A percentile compares a stretch with the other conserved stretches of the same genome.
Evolutionary conservation across 2,113 vertebrate genomes (phyloP).

Genomic region (Tichodroma muraria): DNA sequence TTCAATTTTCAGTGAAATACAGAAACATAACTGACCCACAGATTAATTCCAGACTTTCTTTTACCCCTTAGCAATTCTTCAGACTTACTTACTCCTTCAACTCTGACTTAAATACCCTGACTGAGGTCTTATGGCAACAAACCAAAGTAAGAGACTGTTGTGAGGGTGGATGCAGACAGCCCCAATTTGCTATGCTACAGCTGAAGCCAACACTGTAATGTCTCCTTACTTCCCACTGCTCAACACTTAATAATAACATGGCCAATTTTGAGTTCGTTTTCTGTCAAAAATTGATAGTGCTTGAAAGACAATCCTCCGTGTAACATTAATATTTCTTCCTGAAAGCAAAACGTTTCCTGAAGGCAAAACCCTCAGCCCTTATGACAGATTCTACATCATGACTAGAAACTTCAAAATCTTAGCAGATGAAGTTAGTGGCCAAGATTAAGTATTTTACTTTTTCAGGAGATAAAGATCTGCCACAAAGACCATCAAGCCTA

Average conservation of each 20-base stretch:
- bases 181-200: neutral
- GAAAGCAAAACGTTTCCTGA: neutral
- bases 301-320: neutral
- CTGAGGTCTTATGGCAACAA: neutral
- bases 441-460: neutral
- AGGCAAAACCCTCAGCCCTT: neutral
- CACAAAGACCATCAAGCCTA: neutral
- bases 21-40: neutral
- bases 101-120: neutral
- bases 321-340: neutral
- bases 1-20: neutral
- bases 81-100: neutral
- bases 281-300: neutral
- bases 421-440: neutral
- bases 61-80: neutral
- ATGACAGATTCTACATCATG: neutral
- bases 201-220: neutral
- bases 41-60: neutral
- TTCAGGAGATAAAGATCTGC: neutral
- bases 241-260: neutral
- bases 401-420: neutral
- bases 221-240: neutral
- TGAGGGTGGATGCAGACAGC: neutral
- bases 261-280: neutral
- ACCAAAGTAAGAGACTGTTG: neutral